Conservation (phyloP, 2,113 vertebrate genomes). For the Chascanopsetta lugubris region DNA sequence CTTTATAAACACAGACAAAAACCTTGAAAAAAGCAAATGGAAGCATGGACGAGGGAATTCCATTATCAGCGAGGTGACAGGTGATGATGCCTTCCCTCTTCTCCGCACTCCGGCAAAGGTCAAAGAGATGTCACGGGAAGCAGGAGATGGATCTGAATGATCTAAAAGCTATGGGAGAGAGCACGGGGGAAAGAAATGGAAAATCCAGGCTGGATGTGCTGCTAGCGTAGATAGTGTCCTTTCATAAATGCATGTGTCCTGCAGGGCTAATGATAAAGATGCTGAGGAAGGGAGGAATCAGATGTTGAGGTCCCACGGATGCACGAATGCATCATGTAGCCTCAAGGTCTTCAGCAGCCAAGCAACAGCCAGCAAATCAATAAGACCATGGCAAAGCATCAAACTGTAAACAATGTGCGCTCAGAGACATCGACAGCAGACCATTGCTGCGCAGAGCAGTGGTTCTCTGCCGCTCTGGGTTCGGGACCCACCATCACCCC, state of each 20-base stretch:
- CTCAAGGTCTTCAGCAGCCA: conserved; percentile 44
- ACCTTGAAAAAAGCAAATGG: conserved; percentile 51
- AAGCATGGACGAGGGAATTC: conserved; percentile 53
- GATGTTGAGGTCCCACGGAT: conserved; percentile 47
- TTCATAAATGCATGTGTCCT: conserved; percentile 1
- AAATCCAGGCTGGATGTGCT: background rate
- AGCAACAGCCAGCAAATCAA: conserved; percentile 64
- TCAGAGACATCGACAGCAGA: conserved; percentile 30
- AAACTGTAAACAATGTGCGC: conserved; percentile 57
- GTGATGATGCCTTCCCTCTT: conserved; percentile 57
- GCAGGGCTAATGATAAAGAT: conserved; percentile 4
- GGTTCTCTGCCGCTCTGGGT: too few species aligned
- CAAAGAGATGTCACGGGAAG: conserved; percentile 34
- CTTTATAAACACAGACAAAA: conserved; percentile 41
- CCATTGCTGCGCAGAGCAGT: too few species aligned
- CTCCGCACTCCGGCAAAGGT: conserved; percentile 43
- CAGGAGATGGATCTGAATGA: conserved; percentile 44
- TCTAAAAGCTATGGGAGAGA: conserved; percentile 36
- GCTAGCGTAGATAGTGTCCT: background rate
- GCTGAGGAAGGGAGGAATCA: conserved; percentile 32
- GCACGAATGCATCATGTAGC: conserved; percentile 42
- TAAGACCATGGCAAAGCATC: conserved; percentile 61
- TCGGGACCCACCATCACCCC: too few species aligned
- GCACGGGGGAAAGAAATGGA: conserved; percentile 7
- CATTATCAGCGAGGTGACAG: conserved; percentile 69